Evolutionary conservation across 2,113 vertebrate species (phyloP).

Genomic region (Xenopus tropicalis): UCB_Xtro_10.0 CM004443.2:153681501-153682000

Average conservation of each 20-base stretch:
- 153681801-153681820: background rate
- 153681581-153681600: too few species aligned
- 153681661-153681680: too few species aligned
- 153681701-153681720: background rate
- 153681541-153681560: too few species aligned
- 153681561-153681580: too few species aligned
- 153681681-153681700: too few species aligned
- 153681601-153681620: too few species aligned
- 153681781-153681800: background rate
- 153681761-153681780: background rate
- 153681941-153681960: conserved; percentile 86
- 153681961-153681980: background rate
- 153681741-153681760: conserved; percentile 6
- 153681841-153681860: conserved; percentile 57
- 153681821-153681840: background rate
- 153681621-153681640: too few species aligned
- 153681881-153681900: conserved; percentile 92
- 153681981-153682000: too few species aligned
- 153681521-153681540: too few species aligned
- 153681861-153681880: conserved; percentile 88
- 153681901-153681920: conserved; percentile 98
- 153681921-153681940: conserved; percentile 93
- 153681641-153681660: too few species aligned
- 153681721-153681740: conserved; percentile 1
- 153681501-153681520: too few species aligned